A percentile compares a stretch with the other conserved stretches of the same genome.
Evolutionary conservation across 2,888 invertebrate species (phyloP).

Genomic region (Drosophila phalerata): DNA sequence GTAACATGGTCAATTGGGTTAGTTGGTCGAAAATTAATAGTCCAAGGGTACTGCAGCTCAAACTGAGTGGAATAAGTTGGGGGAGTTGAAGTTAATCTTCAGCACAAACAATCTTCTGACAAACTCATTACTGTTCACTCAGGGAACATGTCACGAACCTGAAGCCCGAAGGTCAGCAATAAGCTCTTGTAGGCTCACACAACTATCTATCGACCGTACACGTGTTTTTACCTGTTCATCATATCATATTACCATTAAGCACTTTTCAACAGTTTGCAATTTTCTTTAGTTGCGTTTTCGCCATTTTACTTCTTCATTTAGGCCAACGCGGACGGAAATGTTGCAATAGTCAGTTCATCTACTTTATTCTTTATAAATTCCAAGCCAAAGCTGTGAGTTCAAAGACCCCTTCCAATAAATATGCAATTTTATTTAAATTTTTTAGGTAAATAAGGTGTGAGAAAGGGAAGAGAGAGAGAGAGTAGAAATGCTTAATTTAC

Average conservation of each 20-base stretch:
- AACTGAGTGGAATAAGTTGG: neutral
- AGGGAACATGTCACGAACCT: constrained; percentile 25
- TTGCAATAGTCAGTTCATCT: constrained; percentile 49
- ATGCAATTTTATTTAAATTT: constrained; percentile 12
- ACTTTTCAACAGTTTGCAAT: constrained; percentile 13
- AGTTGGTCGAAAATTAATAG: constrained; percentile 43
- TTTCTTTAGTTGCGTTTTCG: constrained; percentile 31
- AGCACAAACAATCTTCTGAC: neutral
- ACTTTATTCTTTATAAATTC: neutral
- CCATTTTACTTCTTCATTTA: constrained; percentile 37
- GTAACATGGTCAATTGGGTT: constrained; percentile 54
- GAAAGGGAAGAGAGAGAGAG: neutral
- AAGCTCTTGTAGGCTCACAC: constrained; percentile 21
- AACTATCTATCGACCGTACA: constrained; percentile 27
- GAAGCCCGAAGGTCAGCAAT: constrained; percentile 53
- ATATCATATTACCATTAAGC: constrained; percentile 55
- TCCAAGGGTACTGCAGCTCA: constrained; percentile 21
- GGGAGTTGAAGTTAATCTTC: constrained; percentile 2
- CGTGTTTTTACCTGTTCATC: constrained; percentile 13
- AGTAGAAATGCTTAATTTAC: constrained; percentile 28
- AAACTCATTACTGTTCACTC: constrained; percentile 19
- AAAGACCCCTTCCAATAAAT: constrained; percentile 38
- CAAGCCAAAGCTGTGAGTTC: constrained; percentile 33
- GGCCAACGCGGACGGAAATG: constrained; percentile 44
- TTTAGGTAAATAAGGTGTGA: neutral